Conservation (phyloP, 1,140 invertebrate genomes). For the Magallana ariakensis region DNA sequence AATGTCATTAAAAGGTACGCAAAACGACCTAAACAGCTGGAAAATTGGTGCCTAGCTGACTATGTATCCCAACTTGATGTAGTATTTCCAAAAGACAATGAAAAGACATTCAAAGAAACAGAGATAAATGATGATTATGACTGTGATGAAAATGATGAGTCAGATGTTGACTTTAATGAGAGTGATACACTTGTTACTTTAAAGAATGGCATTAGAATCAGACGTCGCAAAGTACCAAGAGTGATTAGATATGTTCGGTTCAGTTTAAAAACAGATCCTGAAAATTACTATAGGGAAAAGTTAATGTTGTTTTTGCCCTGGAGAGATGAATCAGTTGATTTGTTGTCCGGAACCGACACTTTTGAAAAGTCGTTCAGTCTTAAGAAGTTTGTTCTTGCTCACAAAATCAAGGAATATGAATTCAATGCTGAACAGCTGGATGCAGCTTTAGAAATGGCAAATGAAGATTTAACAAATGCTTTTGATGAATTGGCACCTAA, state of each 20-base stretch:
- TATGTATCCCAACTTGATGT: not conserved
- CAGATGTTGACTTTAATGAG: constrained; percentile 1
- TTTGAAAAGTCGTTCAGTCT: not conserved
- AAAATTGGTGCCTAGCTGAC: no score
- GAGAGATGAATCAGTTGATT: no score
- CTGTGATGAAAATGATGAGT: not conserved
- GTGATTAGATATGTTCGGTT: not conserved
- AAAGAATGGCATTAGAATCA: constrained; percentile 51
- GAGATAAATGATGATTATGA: constrained; percentile 36
- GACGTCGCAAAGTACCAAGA: not conserved
- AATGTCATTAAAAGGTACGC: not conserved
- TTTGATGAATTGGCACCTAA: constrained; percentile 28
- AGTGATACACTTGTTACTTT: not conserved
- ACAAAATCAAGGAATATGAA: not conserved
- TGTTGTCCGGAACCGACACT: no score
- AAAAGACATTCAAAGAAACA: not conserved
- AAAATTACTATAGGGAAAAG: no score
- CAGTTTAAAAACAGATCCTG: not conserved
- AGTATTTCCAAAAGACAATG: constrained; percentile 6
- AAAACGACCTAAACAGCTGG: no score
- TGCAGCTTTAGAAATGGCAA: not conserved
- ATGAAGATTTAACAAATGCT: not conserved
- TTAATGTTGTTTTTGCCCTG: no score
- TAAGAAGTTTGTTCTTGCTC: not conserved
- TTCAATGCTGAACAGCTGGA: constrained; percentile 20